Percentiles rank a stretch among this genome's conserved stretches.
Evolutionary conservation across 2,888 invertebrate genomes (phyloP).

Genomic region (Melanotus villosus): DNA sequence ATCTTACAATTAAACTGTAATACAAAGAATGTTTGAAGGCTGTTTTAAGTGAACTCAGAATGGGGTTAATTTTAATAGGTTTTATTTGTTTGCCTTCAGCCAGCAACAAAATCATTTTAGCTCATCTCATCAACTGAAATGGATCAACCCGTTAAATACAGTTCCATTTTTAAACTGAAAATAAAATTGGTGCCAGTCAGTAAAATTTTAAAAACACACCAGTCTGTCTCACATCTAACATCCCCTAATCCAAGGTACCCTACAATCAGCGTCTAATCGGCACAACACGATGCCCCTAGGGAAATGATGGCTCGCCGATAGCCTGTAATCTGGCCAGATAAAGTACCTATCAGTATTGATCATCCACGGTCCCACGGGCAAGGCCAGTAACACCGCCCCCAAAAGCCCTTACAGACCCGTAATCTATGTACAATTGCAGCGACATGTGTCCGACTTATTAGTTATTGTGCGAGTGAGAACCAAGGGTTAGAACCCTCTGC

Average conservation of each 20-base stretch:
- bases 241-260: conserved; percentile 24
- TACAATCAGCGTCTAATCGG: conserved; percentile 44
- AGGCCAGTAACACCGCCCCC: conserved; percentile 13
- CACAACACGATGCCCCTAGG: conserved; percentile 37
- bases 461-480: conserved; percentile 17
- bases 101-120: too few species aligned
- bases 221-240: not conserved
- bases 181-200: too few species aligned
- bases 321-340: conserved; percentile 45
- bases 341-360: conserved; percentile 46
- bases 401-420: conserved; percentile 37
- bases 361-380: conserved; percentile 42
- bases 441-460: conserved; percentile 46
- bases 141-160: too few species aligned
- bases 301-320: conserved; percentile 44
- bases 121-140: too few species aligned
- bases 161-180: too few species aligned
- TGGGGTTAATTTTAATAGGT: too few species aligned
- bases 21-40: too few species aligned
- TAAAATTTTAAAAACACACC: not conserved
- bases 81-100: too few species aligned
- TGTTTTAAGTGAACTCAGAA: too few species aligned
- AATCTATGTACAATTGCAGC: conserved; percentile 44
- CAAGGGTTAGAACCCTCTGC: not conserved
- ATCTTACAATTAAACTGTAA: too few species aligned